Evolutionary conservation across 1,140 invertebrate genomes (phyloP).

Genomic region (Mya arenaria): DNA sequence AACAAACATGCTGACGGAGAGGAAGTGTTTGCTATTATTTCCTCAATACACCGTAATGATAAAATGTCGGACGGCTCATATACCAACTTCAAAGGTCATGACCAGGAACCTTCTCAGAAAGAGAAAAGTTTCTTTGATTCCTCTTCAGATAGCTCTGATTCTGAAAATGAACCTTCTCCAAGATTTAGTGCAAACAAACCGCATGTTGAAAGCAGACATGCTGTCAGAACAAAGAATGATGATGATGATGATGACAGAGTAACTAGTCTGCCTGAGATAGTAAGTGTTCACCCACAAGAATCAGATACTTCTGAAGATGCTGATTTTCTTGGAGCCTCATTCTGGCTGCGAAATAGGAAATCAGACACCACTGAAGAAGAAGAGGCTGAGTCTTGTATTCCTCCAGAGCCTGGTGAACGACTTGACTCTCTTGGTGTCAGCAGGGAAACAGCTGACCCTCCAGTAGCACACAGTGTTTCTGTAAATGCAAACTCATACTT

Average conservation of each 20-base stretch:
- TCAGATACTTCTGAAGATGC: conserved; percentile 37
- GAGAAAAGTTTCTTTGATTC: conserved; percentile 20
- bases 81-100: not conserved
- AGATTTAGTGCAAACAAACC: not conserved
- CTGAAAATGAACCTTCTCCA: conserved; percentile 10
- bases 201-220: not conserved
- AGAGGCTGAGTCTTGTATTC: not conserved
- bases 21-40: conserved; percentile 24
- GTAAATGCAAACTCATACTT: too few species aligned
- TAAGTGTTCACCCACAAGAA: not conserved
- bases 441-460: not conserved
- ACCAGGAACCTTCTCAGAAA: not conserved
- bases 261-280: conserved; percentile 21
- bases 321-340: conserved; percentile 49
- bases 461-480: too few species aligned
- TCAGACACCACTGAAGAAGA: not conserved
- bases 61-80: not conserved
- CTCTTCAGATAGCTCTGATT: not conserved
- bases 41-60: conserved; percentile 17
- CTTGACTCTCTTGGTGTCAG: not conserved
- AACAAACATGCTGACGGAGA: too few species aligned
- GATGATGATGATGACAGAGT: conserved; percentile 19
- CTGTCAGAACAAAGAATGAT: not conserved
- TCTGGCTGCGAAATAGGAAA: conserved; percentile 38
- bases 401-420: not conserved